These are phyloP conservation scores for Xenopus petersii DNA, from an alignment of 2,797 vertebrate genomes.

Conservation along the genomic window DNA sequence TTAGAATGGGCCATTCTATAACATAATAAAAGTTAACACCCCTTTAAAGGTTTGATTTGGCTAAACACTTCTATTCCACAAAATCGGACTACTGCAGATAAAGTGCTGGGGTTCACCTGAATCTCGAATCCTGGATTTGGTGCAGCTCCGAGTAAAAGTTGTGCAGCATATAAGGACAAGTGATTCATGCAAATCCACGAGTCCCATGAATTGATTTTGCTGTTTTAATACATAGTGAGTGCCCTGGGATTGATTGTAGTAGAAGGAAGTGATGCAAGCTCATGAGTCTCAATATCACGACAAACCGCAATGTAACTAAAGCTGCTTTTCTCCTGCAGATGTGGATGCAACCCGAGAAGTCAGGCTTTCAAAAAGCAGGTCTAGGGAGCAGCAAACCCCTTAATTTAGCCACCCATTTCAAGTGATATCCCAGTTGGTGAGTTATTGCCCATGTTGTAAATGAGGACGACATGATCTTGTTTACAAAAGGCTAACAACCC, in stretches of 20 bases:
- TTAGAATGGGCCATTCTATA: no score
- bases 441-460: slow-evolving; percentile 72
- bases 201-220: neutral
- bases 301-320: slow-evolving; percentile 46
- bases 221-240: slow-evolving; percentile 1
- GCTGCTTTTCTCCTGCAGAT: slow-evolving; percentile 98
- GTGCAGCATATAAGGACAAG: no score
- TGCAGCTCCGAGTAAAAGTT: no score
- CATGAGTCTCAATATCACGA: no score
- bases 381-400: slow-evolving; percentile 93
- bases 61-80: no score
- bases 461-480: slow-evolving; percentile 64
- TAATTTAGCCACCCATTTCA: slow-evolving; percentile 81
- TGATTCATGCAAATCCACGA: neutral
- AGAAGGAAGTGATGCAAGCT: no score
- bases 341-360: slow-evolving; percentile 86
- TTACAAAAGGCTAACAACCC: slow-evolving; percentile 79
- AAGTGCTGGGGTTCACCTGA: no score
- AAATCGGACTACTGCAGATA: no score
- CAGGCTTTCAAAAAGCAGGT: slow-evolving; percentile 97
- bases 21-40: no score
- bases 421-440: slow-evolving; percentile 89
- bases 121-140: no score
- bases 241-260: neutral
- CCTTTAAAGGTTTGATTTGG: no score